Evolutionary conservation across 2,113 vertebrate species (phyloP).

Genomic region (Nibea albiflora): DNA sequence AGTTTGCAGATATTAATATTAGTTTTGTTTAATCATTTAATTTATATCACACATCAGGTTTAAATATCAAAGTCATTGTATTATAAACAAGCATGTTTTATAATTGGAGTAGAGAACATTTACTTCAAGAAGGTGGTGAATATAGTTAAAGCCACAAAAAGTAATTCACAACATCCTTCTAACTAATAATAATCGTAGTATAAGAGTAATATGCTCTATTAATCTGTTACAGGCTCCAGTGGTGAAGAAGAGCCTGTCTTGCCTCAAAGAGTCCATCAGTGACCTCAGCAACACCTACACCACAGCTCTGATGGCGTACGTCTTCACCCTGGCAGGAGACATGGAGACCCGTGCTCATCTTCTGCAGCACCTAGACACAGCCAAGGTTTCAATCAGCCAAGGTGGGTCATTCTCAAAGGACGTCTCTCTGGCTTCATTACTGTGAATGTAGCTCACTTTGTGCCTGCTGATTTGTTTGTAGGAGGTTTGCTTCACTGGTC

Average conservation of each 20-base stretch:
- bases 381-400: conserved; percentile 35
- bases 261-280: conserved; percentile 70
- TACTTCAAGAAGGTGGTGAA: no score
- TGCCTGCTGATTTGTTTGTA: conserved; percentile 42
- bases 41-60: no score
- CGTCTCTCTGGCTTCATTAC: not conserved
- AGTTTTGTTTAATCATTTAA: no score
- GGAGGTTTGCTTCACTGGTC: conserved; percentile 75
- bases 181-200: no score
- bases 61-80: no score
- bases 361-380: conserved; percentile 60
- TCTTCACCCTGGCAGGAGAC: conserved; percentile 87
- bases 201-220: no score
- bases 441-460: not conserved
- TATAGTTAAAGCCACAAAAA: no score
- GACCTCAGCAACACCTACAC: conserved; percentile 81
- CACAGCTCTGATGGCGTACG: conserved; percentile 88
- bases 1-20: no score
- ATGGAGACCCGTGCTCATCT: conserved; percentile 69
- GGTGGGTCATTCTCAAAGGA: conserved; percentile 43
- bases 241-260: conserved; percentile 82
- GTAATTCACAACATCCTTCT: no score
- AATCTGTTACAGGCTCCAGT: conserved; percentile 3
- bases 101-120: no score
- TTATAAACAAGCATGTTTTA: no score